Evolutionary conservation across 2,888 invertebrate species (phyloP).

Genomic region (Andricus curvator): DNA sequence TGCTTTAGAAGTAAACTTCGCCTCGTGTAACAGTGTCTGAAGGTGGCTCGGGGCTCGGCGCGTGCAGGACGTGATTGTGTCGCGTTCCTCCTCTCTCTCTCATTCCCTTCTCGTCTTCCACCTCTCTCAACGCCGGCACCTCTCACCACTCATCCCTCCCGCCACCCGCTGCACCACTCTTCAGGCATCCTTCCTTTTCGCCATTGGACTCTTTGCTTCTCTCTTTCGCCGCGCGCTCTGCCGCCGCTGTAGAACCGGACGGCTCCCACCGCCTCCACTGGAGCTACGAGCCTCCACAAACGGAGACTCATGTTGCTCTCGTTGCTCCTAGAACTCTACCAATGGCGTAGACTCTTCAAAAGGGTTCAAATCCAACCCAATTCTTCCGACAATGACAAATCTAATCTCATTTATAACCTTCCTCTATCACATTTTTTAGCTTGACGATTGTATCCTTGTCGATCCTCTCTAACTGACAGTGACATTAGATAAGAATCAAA

Average conservation of each 20-base stretch:
- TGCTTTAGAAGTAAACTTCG: slow-evolving; percentile 1
- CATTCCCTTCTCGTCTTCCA: slow-evolving; percentile 57
- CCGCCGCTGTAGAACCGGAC: slow-evolving; percentile 65
- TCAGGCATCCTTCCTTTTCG: slow-evolving; percentile 59
- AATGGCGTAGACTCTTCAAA: slow-evolving; percentile 66
- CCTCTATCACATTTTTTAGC: neutral
- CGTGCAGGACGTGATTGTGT: slow-evolving; percentile 78
- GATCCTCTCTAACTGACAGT: neutral
- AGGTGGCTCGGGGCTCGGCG: slow-evolving; percentile 76
- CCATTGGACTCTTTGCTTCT: slow-evolving; percentile 61
- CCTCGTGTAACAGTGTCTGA: slow-evolving; percentile 73
- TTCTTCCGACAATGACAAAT: neutral
- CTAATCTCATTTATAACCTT: slow-evolving; percentile 8
- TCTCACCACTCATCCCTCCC: slow-evolving; percentile 58
- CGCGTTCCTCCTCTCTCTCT: slow-evolving; percentile 68
- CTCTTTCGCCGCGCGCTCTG: slow-evolving; percentile 58
- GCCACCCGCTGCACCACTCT: slow-evolving; percentile 54
- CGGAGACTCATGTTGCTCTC: slow-evolving; percentile 69
- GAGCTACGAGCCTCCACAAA: slow-evolving; percentile 62
- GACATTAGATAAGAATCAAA: slow-evolving; percentile 17
- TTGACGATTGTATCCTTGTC: slow-evolving; percentile 6
- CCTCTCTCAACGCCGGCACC: slow-evolving; percentile 56
- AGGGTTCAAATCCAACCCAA: neutral
- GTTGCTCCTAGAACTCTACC: slow-evolving; percentile 70
- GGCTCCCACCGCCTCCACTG: slow-evolving; percentile 74